Conservation (phyloP, 2,113 vertebrate species). For the Fregetta grallaria region DNA sequence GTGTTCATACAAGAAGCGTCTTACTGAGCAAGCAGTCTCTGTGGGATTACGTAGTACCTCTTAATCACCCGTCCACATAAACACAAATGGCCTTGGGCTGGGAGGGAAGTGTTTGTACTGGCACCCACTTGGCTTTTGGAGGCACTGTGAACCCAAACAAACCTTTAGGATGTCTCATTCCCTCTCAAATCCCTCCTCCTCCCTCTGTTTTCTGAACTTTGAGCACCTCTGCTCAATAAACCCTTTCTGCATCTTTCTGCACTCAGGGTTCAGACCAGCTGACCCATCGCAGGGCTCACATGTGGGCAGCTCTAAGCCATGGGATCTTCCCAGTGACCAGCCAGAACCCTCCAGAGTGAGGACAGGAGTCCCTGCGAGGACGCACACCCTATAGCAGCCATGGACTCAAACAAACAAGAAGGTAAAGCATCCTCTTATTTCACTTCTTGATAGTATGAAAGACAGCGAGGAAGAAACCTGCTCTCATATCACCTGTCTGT, state of each 20-base stretch:
- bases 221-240: conserved; percentile 48
- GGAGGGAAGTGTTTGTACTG: background rate
- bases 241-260: conserved; percentile 65
- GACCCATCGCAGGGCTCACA: conserved; percentile 54
- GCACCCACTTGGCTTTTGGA: background rate
- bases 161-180: background rate
- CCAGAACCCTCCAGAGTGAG: conserved; percentile 63
- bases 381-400: conserved; percentile 50
- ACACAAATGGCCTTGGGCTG: background rate
- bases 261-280: conserved; percentile 67
- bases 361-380: conserved; percentile 51
- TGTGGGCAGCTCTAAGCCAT: conserved; percentile 61
- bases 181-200: background rate
- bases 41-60: background rate
- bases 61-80: background rate
- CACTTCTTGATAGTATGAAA: background rate
- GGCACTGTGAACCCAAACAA: background rate
- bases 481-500: background rate
- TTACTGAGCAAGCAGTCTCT: background rate
- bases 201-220: background rate
- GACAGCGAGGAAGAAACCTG: background rate
- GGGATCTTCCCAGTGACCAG: conserved; percentile 62
- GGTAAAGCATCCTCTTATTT: conserved; percentile 61
- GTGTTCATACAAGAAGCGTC: background rate
- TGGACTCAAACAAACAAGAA: conserved; percentile 76